These are phyloP conservation scores for Limanda limanda DNA, from an alignment of 2,113 vertebrate species.

Conservation along the genomic window DNA sequence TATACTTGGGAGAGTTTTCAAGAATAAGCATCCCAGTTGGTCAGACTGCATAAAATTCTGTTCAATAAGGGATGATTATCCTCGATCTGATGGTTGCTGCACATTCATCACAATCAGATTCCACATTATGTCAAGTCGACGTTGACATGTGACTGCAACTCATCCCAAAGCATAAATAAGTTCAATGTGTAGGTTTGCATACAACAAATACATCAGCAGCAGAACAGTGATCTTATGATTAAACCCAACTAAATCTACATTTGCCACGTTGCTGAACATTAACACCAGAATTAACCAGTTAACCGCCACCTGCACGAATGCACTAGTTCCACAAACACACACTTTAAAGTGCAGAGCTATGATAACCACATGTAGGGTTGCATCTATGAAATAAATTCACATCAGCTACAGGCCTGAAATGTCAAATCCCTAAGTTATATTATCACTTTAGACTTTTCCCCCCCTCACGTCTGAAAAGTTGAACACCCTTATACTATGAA, in stretches of 20 bases:
- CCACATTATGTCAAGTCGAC: slow-evolving; percentile 3
- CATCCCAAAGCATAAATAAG: slow-evolving; percentile 8
- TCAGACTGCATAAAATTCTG: background rate
- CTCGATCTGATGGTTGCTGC: background rate
- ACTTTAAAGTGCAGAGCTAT: slow-evolving; percentile 38
- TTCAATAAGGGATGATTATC: background rate
- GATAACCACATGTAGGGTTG: slow-evolving; percentile 8
- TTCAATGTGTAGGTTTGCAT: slow-evolving; percentile 1
- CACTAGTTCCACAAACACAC: background rate
- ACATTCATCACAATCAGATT: slow-evolving; percentile 4
- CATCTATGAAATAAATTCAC: slow-evolving; percentile 11
- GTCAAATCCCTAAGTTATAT: slow-evolving; percentile 4
- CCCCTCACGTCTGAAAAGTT: slow-evolving; percentile 12
- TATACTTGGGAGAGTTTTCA: background rate
- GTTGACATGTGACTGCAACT: background rate
- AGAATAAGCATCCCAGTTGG: slow-evolving; percentile 6
- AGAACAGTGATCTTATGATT: background rate
- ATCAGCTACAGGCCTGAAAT: slow-evolving; percentile 29
- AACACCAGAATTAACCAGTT: slow-evolving; percentile 15
- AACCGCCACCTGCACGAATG: background rate
- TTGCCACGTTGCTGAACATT: background rate
- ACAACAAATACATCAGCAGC: background rate
- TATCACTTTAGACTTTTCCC: background rate
- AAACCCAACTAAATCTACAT: slow-evolving; percentile 5
- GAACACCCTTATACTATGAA: slow-evolving; percentile 19